Evolutionary conservation across 2,113 vertebrate genomes (phyloP).

Genomic region (Pitta sordida): DNA sequence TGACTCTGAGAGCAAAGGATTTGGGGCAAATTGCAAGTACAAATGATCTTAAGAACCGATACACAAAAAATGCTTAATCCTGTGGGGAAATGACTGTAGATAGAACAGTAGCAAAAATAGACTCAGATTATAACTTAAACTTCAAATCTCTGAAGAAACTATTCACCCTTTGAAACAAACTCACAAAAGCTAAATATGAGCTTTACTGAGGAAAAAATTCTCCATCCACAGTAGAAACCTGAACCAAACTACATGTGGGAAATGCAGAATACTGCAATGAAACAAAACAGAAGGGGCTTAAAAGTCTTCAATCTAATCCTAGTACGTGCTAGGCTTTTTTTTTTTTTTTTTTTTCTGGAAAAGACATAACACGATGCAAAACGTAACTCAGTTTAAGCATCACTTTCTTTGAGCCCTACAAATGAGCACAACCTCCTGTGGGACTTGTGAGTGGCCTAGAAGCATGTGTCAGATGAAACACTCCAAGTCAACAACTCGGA

Average conservation of each 20-base stretch:
- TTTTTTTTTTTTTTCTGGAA: background rate
- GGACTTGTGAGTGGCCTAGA: background rate
- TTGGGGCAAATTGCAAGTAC: background rate
- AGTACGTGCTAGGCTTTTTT: background rate
- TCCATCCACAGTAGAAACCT: background rate
- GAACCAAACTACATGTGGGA: background rate
- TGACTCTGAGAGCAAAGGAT: background rate
- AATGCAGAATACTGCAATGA: background rate
- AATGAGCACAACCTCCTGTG: background rate
- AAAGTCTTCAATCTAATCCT: background rate
- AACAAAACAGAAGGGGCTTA: conserved; percentile 5
- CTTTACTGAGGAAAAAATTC: background rate
- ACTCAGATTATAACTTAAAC: background rate
- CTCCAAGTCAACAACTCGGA: accelerated
- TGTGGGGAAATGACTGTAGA: background rate
- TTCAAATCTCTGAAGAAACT: conserved; percentile 6
- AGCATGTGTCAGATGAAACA: background rate
- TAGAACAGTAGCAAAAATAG: background rate
- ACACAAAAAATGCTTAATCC: background rate
- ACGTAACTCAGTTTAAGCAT: background rate
- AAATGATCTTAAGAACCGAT: background rate
- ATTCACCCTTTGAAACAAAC: background rate
- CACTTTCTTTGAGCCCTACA: background rate
- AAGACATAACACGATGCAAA: background rate
- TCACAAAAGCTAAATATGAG: background rate